phyloP scores from a whole-genome alignment of 1,140 invertebrate species.

The Tribolium madens region DNA sequence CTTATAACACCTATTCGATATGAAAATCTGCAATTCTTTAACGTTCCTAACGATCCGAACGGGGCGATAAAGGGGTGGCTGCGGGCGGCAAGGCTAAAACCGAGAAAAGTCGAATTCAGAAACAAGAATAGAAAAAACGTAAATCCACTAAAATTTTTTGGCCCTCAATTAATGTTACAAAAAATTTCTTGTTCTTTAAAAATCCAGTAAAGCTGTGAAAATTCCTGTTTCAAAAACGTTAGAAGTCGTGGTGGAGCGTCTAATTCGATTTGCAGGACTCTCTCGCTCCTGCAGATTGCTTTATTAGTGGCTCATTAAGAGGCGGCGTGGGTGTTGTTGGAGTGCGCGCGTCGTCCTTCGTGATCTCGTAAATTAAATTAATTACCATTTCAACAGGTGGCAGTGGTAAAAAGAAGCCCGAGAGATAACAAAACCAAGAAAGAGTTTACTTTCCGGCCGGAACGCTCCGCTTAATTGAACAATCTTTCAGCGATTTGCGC shows the following conservation, averaged over 20 bases:
- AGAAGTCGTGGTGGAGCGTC: background rate
- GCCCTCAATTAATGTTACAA: no score
- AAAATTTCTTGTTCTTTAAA: no score
- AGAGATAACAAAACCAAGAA: conserved; percentile 51
- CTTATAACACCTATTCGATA: conserved; percentile 44
- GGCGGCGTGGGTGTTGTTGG: conserved; percentile 46
- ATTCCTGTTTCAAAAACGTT: no score
- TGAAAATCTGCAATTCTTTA: conserved; percentile 40
- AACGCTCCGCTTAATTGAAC: conserved; percentile 58
- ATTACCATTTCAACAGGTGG: conserved; percentile 61
- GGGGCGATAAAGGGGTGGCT: background rate
- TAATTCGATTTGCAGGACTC: conserved; percentile 46
- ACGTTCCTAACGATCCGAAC: conserved; percentile 17
- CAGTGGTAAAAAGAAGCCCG: conserved; percentile 46
- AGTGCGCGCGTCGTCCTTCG: conserved; percentile 35
- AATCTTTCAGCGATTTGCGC: conserved; percentile 49
- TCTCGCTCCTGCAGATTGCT: conserved; percentile 45
- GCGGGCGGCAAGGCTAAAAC: conserved; percentile 10
- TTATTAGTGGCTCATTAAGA: conserved; percentile 54
- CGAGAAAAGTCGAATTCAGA: background rate
- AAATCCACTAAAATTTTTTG: no score
- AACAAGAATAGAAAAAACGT: no score
- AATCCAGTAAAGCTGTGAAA: no score
- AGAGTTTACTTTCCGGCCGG: conserved; percentile 54
- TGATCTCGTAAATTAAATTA: conserved; percentile 62